Conservation (phyloP, 2,113 vertebrate genomes). For the Entelurus aequoreus region DNA sequence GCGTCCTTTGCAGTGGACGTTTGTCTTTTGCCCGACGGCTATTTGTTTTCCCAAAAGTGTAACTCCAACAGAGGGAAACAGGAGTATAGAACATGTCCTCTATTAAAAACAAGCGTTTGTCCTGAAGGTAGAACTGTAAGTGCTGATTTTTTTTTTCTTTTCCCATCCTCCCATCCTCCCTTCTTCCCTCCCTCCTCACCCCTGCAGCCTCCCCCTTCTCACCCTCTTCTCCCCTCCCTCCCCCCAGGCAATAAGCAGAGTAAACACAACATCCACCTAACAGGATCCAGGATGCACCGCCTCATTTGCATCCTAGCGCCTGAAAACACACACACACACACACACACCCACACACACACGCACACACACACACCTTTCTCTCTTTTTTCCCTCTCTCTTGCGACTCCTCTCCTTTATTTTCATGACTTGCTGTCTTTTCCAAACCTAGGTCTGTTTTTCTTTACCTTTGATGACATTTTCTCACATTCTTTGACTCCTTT, state of each 20-base stretch:
- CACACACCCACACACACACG: constrained; percentile 28
- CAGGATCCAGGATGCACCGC: constrained; percentile 69
- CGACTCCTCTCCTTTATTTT: neutral
- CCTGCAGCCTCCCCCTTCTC: constrained; percentile 3
- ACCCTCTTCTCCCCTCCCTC: constrained; percentile 28
- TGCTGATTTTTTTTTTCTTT: neutral
- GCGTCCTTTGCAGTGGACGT: too few species aligned
- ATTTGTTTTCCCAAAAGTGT: too few species aligned
- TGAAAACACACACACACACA: constrained; percentile 43
- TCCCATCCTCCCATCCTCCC: neutral
- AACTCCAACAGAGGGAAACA: too few species aligned
- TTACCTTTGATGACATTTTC: neutral
- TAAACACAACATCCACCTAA: constrained; percentile 61
- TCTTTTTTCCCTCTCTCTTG: neutral
- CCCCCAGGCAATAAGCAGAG: constrained; percentile 56
- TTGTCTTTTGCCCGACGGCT: too few species aligned
- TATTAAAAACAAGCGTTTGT: constrained; percentile 25
- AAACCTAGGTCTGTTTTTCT: neutral
- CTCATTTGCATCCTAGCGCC: constrained; percentile 64
- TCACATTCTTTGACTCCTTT: neutral
- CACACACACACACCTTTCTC: neutral
- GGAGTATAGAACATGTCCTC: neutral
- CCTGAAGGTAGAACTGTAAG: constrained; percentile 51
- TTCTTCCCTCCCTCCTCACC: constrained; percentile 8
- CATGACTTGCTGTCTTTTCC: neutral